Evolutionary conservation across 1,140 invertebrate genomes (phyloP), one percentile per base, ranked within the genome.

Genomic region (Thaumatotibia leucotreta): DNA sequence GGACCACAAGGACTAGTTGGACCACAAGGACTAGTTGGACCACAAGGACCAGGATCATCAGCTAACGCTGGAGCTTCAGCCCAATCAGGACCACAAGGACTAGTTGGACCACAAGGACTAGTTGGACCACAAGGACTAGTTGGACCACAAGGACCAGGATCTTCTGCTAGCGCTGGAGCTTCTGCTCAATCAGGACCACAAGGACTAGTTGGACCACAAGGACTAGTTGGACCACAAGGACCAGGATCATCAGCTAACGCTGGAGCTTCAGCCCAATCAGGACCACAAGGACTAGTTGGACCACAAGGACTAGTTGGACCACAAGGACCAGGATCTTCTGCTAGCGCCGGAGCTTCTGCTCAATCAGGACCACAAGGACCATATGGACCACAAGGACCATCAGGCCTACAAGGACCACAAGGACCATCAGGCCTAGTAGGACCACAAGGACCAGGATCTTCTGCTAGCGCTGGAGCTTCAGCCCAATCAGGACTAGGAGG

Each of bases 331-430:
- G 27, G 23, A 63, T 14, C 39, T 32, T 2, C 66, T 23, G 32
- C n/a, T 4, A 39, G 6, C 35, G 35, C 35, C 49, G 62, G 0
- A 17, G 22, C 22, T 1, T 14, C 35, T 35, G 35, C 33, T 10
- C 11, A 11, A 23, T 20, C 45, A 10, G 64, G 17, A 65, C 17
- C 11, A 33, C 0, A 17, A 2, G 50, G 64, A 49, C 64, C 49
- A 22, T 6, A 0, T 1, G 64, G 64, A 52, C 49, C 22, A 52
- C 9, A 24, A 11, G 49, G 22, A 24, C 11, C 20, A 32, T n/a
- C 31, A 4, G 71, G 64, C 35, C 74, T 11, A 32, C 70, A 10
- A 50, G 64, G 49, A 52, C 50, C 64, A 32, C 9, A 22, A 0
- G 50, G 64, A 14, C 9, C 61, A 63, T 52, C n/a, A 32, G n/a